phyloP scores from a whole-genome alignment of 2,113 vertebrate genomes.

The Peromyscus californicus region DNA sequence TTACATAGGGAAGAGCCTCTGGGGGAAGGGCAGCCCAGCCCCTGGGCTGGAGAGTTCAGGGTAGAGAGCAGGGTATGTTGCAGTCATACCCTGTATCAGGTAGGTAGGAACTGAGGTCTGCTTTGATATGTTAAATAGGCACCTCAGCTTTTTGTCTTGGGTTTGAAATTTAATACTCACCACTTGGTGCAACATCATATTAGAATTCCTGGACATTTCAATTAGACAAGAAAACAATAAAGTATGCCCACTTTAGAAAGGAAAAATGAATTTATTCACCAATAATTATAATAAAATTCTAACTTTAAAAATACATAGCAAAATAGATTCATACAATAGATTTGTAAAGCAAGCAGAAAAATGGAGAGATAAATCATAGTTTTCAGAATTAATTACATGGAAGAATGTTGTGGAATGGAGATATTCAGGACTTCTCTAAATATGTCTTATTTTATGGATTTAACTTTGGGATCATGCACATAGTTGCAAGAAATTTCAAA shows the following conservation, averaged over 20 bases:
- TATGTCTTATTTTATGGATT: conserved; percentile 46
- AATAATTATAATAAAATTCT: conserved; percentile 4
- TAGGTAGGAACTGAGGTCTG: background rate
- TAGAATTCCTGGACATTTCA: conserved; percentile 10
- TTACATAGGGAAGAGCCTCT: background rate
- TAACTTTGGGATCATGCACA: conserved; percentile 47
- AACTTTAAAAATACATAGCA: conserved; percentile 3
- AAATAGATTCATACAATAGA: background rate
- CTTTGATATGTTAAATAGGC: background rate
- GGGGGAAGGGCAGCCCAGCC: background rate
- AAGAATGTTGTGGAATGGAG: background rate
- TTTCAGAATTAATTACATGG: conserved; percentile 43
- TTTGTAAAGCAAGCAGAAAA: conserved; percentile 14
- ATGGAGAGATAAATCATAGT: conserved; percentile 3
- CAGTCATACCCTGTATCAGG: background rate
- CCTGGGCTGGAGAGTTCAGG: background rate
- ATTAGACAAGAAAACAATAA: conserved; percentile 47
- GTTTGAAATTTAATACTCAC: background rate
- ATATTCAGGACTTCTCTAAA: conserved; percentile 47
- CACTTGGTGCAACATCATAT: background rate
- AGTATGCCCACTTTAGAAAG: background rate
- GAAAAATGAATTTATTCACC: conserved; percentile 41
- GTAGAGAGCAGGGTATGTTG: background rate
- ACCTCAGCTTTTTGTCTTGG: background rate
- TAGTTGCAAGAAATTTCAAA: conserved; percentile 37